These are phyloP conservation scores for Drosophila seguyi DNA, from an alignment of 1,140 invertebrate genomes.

Conservation along the genomic window DNA sequence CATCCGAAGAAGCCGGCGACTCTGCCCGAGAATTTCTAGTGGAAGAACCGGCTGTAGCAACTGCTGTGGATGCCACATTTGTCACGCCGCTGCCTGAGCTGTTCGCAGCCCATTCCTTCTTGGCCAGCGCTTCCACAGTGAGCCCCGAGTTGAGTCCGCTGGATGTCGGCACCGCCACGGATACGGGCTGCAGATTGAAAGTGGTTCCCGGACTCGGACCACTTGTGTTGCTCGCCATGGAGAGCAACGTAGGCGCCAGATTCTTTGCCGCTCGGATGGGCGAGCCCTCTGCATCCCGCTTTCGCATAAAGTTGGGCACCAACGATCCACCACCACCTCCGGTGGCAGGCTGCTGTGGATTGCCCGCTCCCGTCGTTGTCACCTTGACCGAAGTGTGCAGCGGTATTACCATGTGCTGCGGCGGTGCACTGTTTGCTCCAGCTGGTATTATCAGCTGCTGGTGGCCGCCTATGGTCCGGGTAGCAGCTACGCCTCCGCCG, in stretches of 20 bases:
- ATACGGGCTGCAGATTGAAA: conserved; percentile 66
- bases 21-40: conserved; percentile 75
- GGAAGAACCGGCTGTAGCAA: conserved; percentile 58
- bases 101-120: conserved; percentile 58
- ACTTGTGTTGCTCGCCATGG: conserved; percentile 78
- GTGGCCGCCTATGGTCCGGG: conserved; percentile 73
- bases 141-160: conserved; percentile 40
- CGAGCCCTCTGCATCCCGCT: conserved; percentile 85
- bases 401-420: conserved; percentile 83
- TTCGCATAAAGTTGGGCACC: conserved; percentile 78
- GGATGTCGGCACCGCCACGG: conserved; percentile 77
- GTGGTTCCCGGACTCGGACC: conserved; percentile 52
- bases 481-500: conserved; percentile 39
- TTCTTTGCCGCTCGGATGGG: conserved; percentile 88
- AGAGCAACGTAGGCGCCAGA: conserved; percentile 87
- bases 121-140: conserved; percentile 75
- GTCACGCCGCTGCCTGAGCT: conserved; percentile 66
- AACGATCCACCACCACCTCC: conserved; percentile 23
- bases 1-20: conserved; percentile 85
- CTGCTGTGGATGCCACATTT: conserved; percentile 46
- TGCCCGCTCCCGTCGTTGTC: conserved; percentile 64
- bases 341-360: conserved; percentile 18
- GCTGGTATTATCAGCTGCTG: conserved; percentile 71
- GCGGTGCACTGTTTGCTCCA: conserved; percentile 26
- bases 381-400: conserved; percentile 82